A percentile compares a stretch with the other conserved stretches of the same genome.
These are phyloP conservation scores for Argyrosomus regius DNA, from an alignment of 2,797 vertebrate genomes.

Conservation along the genomic window DNA sequence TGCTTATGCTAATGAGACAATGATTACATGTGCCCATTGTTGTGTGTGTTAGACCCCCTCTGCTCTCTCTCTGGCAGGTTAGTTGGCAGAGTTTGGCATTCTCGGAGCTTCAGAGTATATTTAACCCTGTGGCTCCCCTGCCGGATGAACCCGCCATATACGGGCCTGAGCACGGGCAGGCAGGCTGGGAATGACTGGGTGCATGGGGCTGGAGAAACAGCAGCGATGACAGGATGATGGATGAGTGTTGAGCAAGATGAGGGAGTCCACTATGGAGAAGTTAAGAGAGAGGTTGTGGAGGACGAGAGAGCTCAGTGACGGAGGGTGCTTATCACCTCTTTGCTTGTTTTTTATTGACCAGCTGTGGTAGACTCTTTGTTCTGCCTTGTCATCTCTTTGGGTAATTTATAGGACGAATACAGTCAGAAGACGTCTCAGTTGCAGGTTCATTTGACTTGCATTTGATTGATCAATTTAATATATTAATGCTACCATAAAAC, in stretches of 20 bases:
- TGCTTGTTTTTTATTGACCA: conserved; percentile 23
- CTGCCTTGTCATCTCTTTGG: neutral
- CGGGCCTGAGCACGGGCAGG: conserved; percentile 63
- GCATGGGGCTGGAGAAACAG: conserved; percentile 50
- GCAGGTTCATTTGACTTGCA: conserved; percentile 4
- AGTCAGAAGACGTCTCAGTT: neutral
- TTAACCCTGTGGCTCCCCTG: conserved; percentile 79
- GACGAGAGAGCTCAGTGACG: conserved; percentile 9
- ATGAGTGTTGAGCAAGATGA: conserved; percentile 65
- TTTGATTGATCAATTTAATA: neutral
- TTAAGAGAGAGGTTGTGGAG: conserved; percentile 19
- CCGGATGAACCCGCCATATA: conserved; percentile 80
- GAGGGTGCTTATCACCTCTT: conserved; percentile 3
- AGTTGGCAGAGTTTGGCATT: conserved; percentile 66
- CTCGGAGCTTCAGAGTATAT: conserved; percentile 74
- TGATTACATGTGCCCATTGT: conserved; percentile 41
- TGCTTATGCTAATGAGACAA: conserved; percentile 62
- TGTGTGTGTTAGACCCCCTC: conserved; percentile 24
- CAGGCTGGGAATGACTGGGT: conserved; percentile 52
- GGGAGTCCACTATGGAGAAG: conserved; percentile 42
- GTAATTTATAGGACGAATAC: neutral
- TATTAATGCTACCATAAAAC: too few species aligned
- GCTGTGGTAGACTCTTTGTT: conserved; percentile 7
- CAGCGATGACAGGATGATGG: conserved; percentile 74
- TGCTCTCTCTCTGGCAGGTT: conserved; percentile 62